A percentile compares a stretch with the other conserved stretches of the same genome.
These are phyloP conservation scores for Sapayoa aenigma DNA, from an alignment of 2,113 vertebrate genomes.

Conservation along the genomic window DNA sequence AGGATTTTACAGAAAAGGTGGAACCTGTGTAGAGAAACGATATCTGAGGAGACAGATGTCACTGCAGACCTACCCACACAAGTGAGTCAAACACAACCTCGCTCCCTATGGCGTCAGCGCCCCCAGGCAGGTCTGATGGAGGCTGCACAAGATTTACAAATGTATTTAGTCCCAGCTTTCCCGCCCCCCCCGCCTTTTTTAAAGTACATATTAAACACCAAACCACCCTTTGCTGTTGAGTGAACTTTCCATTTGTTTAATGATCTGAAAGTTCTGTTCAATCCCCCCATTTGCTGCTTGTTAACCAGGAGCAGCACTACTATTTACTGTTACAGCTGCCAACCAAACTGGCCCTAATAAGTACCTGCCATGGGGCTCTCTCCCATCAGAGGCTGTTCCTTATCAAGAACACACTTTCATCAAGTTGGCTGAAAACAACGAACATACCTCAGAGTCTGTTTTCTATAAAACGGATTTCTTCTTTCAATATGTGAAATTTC, in stretches of 20 bases:
- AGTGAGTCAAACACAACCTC: neutral
- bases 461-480: neutral
- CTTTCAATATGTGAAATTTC: neutral
- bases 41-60: neutral
- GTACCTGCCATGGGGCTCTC: neutral
- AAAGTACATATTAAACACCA: neutral
- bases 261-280: conserved; percentile 13
- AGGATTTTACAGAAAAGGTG: neutral
- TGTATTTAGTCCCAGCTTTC: neutral
- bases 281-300: neutral
- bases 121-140: neutral
- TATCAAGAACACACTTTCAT: conserved; percentile 19
- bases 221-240: neutral
- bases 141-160: neutral
- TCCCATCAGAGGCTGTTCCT: conserved; percentile 4
- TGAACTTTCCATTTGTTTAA: conserved; percentile 16
- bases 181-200: neutral
- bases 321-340: conserved; percentile 14
- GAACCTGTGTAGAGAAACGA: neutral
- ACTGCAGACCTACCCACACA: neutral
- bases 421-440: conserved; percentile 26
- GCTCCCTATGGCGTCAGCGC: too few relatives aligned
- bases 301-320: conserved; percentile 10
- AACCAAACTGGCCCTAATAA: conserved; percentile 13
- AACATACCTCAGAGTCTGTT: neutral